Evolutionary conservation across 2,113 vertebrate species (phyloP), one percentile per base, ranked within the genome.

Genomic region (Prietella phreatophila): DNA sequence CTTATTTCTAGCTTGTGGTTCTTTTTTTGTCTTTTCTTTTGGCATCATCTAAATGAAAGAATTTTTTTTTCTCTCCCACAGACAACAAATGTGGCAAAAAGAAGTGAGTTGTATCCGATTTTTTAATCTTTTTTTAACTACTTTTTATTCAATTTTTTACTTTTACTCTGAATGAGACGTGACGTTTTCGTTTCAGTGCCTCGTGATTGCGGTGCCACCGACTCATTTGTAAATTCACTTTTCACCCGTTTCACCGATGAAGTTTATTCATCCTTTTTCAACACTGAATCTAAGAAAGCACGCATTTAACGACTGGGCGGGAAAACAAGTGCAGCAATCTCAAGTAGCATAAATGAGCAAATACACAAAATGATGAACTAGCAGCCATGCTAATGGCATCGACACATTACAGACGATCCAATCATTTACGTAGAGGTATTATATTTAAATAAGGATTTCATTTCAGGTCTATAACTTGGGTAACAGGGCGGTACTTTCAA

Each of bases 71-170:
- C 53, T 80, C 47, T 42, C 20, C 58, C 61, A 76, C 75, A 88
- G 87, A 88, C 60, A 73, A 80, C 61, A 88, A 88, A 79, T 88
- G 87, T 2, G 71, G 86, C 14, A 65, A 1, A 67, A 88, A 69
- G 61, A 88, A 84, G 87, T 88, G 33, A 88, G 87, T 88, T 19
- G 10, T 65, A 19, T 36, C 67, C 2, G 67, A 36, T 30, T 19
- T 55, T 67, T 3, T n/a, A n/a, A 60, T 30, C 13, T 55, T 80
- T 14, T 39, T 6, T 42, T 42, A 42, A 42, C 42, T 42, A 5
- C 42, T 42, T 42, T 42, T 42, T n/a, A n/a, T 42, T 10, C 4
- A 6, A 42, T 14, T 5, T 30, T 67, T 30, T 30, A 14, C 1
- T 47, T 47, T 47, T 47, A 47, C 1, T 27, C 69, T 42, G 36